Conservation (phyloP, 2,113 vertebrate genomes). For the Megaptera novaeangliae region DNA sequence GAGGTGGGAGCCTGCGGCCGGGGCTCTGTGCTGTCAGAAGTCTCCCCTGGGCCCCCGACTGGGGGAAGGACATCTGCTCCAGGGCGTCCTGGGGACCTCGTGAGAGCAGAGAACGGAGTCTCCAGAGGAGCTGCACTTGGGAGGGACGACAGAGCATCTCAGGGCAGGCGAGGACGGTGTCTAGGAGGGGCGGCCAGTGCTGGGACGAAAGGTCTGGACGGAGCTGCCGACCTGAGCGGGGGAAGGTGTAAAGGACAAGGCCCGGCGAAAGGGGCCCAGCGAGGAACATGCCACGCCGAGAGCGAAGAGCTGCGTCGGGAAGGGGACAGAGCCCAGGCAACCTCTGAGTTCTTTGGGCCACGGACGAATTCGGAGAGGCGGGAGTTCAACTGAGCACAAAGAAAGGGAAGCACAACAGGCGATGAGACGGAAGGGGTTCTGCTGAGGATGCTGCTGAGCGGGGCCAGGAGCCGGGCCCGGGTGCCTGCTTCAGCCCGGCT, state of each 20-base stretch:
- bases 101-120: neutral
- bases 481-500: neutral
- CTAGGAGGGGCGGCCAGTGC: accelerated
- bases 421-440: accelerated
- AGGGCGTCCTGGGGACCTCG: neutral
- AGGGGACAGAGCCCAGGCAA: neutral
- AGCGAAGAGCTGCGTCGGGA: neutral
- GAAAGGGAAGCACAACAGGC: neutral
- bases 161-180: neutral
- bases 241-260: neutral
- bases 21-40: neutral
- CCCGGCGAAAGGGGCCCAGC: too few relatives aligned
- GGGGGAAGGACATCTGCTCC: neutral
- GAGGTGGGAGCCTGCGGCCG: neutral
- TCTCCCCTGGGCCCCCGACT: neutral
- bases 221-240: neutral
- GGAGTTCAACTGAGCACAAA: neutral
- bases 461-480: neutral
- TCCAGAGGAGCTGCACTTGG: neutral
- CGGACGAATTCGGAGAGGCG: neutral
- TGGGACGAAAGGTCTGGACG: neutral
- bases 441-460: neutral
- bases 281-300: neutral
- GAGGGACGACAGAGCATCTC: neutral
- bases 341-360: neutral